Base-by-base conservation (phyloP, 2,888 invertebrate genomes). In the Alloscopus bannaensis region DNA sequence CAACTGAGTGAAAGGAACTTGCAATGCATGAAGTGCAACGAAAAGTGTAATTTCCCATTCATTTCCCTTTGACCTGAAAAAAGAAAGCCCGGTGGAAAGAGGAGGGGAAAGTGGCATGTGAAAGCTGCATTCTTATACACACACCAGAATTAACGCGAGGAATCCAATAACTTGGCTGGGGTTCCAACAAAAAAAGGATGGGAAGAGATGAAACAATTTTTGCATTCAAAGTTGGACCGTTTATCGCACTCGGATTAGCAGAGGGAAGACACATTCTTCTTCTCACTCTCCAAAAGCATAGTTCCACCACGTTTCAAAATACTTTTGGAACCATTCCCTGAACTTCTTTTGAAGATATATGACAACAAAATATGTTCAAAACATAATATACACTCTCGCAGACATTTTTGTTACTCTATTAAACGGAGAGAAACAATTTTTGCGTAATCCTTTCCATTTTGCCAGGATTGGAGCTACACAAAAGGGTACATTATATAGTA, bases 151-250 rank as follows among this genome's bases (percentile, higher is more conserved):
- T 57, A 57, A 57, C 57, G 18, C 31, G 26, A 28, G 57, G 57
- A 57, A 57, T 57, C 57, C 57, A 57, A 57, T 57, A 57, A 31
- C n/a, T n/a, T n/a, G n/a, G n/a, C n/a, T n/a, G n/a, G n/a, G n/a
- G n/a, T n/a, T n/a, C n/a, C n/a, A n/a, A n/a, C n/a, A n/a, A n/a
- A n/a, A n/a, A n/a, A n/a, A n/a, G n/a, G n/a, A 57, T 31, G 31
- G 31, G 24, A 31, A 26, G 13, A 29, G 57, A 57, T 57, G 29
- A 31, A 57, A 57, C 57, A 57, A 57, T 28, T 57, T 57, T 57
- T 57, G 36, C 36, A 45, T 45, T 45, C n/a, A 45, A 16, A 45
- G 8, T 45, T 11, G 18, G 3, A 45, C 45, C 45, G 45, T 36
- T 36, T 36, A 36, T 8, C 36, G 36, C 13, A n/a, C n/a, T n/a